Evolutionary conservation across 30 jellyfish, hydroid and myxozoan genomes (phyloP).

Genomic region (Aurelia coerulea): DNA sequence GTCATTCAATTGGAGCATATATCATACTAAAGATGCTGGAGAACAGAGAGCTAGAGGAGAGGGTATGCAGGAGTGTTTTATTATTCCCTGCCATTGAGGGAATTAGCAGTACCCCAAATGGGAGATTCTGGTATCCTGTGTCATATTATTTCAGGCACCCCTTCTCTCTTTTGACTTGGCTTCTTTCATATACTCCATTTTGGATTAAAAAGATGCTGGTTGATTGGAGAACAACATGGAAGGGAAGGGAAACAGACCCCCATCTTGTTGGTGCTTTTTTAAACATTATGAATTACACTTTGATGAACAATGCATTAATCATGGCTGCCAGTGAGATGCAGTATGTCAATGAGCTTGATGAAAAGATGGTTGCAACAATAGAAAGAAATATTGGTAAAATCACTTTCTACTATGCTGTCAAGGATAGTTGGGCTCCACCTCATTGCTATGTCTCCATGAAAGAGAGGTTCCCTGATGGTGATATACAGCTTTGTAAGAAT

Average conservation of each 20-base stretch:
- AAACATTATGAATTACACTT: conserved; percentile 55
- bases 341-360: conserved; percentile 68
- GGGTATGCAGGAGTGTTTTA: conserved; percentile 43
- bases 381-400: conserved; percentile 29
- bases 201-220: conserved; percentile 68
- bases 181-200: conserved; percentile 68
- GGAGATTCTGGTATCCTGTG: conserved; percentile 85
- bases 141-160: conserved; percentile 73
- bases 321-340: conserved; percentile 86
- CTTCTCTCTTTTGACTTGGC: conserved; percentile 62
- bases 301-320: conserved; percentile 77
- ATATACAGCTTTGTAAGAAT: conserved; percentile 63
- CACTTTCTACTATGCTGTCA: conserved; percentile 80
- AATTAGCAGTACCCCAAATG: conserved; percentile 74
- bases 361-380: conserved; percentile 31
- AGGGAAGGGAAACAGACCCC: conserved; percentile 70
- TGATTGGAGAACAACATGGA: conserved; percentile 87
- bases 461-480: conserved; percentile 80
- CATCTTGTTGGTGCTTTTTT: conserved; percentile 39
- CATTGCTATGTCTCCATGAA: conserved; percentile 70
- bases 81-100: conserved; percentile 84
- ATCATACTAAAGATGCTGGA: conserved; percentile 77
- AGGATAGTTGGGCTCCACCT: conserved; percentile 89
- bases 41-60: conserved; percentile 11
- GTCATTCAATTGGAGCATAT: conserved; percentile 90